Evolutionary conservation across 2,888 invertebrate species (phyloP).

Genomic region (Heliconius hortense): DNA sequence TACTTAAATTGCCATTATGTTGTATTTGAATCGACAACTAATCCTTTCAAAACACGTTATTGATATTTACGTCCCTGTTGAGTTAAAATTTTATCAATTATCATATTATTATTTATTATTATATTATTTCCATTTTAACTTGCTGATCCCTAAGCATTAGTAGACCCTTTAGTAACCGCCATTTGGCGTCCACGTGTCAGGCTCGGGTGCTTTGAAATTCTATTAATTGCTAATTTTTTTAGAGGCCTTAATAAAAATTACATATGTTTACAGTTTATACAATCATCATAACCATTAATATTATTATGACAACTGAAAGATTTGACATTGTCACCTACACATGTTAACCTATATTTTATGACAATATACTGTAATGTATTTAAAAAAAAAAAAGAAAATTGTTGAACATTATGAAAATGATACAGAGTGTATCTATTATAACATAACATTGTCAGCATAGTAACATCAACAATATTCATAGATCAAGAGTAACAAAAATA

Average conservation of each 20-base stretch:
- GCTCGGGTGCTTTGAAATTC: slow-evolving; percentile 55
- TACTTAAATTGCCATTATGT: too few species aligned
- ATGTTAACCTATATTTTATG: slow-evolving; percentile 11
- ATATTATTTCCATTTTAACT: background rate
- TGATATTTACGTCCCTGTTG: too few species aligned
- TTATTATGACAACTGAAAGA: slow-evolving; percentile 12
- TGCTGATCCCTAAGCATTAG: slow-evolving; percentile 50
- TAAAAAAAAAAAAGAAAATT: background rate
- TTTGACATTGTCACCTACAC: slow-evolving; percentile 4
- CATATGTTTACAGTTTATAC: slow-evolving; percentile 26
- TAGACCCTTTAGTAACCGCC: slow-evolving; percentile 55
- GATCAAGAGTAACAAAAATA: slow-evolving; percentile 52
- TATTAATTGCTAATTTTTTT: slow-evolving; percentile 69
- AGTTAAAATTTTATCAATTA: background rate
- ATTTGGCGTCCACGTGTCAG: slow-evolving; percentile 76
- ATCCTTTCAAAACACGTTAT: too few species aligned
- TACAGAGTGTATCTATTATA: slow-evolving; percentile 10
- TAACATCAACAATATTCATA: slow-evolving; percentile 34
- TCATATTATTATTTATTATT: background rate
- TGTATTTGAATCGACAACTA: too few species aligned
- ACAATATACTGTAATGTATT: background rate
- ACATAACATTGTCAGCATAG: slow-evolving; percentile 12
- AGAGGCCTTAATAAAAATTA: slow-evolving; percentile 22
- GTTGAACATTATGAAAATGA: slow-evolving; percentile 8
- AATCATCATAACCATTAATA: slow-evolving; percentile 14